These are phyloP conservation scores for Cynocephalus volans DNA, from an alignment of 2,113 vertebrate genomes.

Conservation along the genomic window DNA sequence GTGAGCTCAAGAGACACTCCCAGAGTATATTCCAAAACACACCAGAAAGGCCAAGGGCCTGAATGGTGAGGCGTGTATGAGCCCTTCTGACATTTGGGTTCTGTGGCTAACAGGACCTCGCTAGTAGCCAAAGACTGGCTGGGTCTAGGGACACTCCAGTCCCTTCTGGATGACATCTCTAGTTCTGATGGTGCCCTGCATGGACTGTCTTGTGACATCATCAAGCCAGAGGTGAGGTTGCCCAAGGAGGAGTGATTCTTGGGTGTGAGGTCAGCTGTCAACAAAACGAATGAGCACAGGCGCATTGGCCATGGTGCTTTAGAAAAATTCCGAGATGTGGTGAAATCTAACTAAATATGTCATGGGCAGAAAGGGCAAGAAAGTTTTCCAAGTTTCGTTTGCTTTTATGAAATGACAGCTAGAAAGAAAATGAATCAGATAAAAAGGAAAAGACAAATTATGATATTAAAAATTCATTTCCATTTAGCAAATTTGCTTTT, in stretches of 20 bases:
- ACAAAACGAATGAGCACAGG: background rate
- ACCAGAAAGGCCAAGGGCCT: rapidly evolving
- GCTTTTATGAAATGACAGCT: slow-evolving; percentile 67
- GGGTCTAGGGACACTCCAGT: background rate
- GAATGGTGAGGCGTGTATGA: rapidly evolving
- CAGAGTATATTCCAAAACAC: background rate
- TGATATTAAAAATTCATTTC: slow-evolving; percentile 84
- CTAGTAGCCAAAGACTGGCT: no score
- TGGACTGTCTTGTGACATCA: background rate
- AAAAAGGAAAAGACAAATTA: slow-evolving; percentile 79
- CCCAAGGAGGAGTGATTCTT: background rate
- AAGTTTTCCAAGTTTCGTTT: background rate
- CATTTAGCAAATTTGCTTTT: slow-evolving; percentile 83
- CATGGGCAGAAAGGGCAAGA: slow-evolving; percentile 63
- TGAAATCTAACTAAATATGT: slow-evolving; percentile 22
- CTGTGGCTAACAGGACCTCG: background rate
- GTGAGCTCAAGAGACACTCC: background rate
- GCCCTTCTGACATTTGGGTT: background rate
- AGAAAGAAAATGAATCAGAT: slow-evolving; percentile 73
- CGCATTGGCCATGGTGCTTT: background rate
- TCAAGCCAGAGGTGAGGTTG: background rate
- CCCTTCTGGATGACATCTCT: background rate
- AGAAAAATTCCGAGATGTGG: background rate
- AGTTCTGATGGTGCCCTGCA: background rate
- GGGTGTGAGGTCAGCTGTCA: background rate